Conservation (phyloP, 2,888 invertebrate genomes). For the Noctua comes region DNA sequence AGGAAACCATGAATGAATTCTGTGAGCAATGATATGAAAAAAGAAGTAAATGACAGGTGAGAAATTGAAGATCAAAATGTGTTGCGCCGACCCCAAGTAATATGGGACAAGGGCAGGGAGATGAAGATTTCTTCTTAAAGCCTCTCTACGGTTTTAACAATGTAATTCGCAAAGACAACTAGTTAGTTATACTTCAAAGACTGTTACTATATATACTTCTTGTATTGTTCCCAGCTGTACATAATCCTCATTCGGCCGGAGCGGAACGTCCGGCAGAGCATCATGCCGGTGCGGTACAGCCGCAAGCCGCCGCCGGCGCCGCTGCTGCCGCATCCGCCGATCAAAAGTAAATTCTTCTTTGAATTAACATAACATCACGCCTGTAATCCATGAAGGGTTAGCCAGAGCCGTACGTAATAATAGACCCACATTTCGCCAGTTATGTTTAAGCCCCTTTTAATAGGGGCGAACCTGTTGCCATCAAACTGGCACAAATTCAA, state of each 20-base stretch:
- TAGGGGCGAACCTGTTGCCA: not conserved
- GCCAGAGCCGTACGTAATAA: not conserved
- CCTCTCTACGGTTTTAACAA: not conserved
- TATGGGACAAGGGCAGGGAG: not conserved
- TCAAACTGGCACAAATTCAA: not conserved
- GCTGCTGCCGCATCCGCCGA: slow-evolving; percentile 82
- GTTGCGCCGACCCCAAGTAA: not conserved
- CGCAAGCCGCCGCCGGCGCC: slow-evolving; percentile 80
- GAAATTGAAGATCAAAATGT: not conserved
- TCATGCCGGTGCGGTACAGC: slow-evolving; percentile 93
- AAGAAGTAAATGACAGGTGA: not conserved
- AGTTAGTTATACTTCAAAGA: not conserved
- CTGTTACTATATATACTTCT: not conserved
- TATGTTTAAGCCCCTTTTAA: not conserved
- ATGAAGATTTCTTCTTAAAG: not conserved
- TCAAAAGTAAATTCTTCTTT: slow-evolving; percentile 75
- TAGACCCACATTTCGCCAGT: not conserved
- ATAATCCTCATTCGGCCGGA: slow-evolving; percentile 97
- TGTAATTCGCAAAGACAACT: not conserved
- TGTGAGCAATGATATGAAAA: not conserved
- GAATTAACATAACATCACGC: not conserved
- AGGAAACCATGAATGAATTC: not conserved
- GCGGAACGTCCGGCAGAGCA: slow-evolving; percentile 96
- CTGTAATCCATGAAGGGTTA: not conserved
- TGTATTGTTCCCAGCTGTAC: slow-evolving; percentile 91